Percentiles rank a stretch among this genome's conserved stretches.
Evolutionary conservation across 2,797 vertebrate species (phyloP).

Genomic region (Alosa sapidissima): DNA sequence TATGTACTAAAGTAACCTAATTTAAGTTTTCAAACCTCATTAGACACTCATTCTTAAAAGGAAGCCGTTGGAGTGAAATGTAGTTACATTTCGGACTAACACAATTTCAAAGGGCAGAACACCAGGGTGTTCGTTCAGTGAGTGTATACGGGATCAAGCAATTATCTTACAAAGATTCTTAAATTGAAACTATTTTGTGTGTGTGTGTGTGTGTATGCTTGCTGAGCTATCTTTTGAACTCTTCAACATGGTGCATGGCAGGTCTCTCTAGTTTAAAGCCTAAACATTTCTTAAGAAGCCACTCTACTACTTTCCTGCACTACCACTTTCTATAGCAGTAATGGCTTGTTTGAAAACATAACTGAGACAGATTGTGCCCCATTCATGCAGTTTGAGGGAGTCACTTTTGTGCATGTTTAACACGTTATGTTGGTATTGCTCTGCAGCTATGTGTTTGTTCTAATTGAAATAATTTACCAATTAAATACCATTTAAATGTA

Average conservation of each 20-base stretch:
- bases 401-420: too few species aligned
- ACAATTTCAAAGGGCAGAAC: conserved; percentile 3
- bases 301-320: not conserved
- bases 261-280: not conserved
- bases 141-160: not conserved
- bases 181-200: too few species aligned
- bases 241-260: not conserved
- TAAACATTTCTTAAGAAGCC: not conserved
- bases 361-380: too few species aligned
- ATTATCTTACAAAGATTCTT: not conserved
- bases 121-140: not conserved
- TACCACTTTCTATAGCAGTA: not conserved
- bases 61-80: conserved; percentile 1
- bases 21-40: not conserved
- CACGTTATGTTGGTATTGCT: too few species aligned
- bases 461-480: too few species aligned
- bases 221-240: not conserved
- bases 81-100: not conserved
- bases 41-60: not conserved
- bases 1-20: not conserved
- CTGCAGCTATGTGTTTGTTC: too few species aligned
- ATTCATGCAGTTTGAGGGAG: too few species aligned
- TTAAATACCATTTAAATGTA: too few species aligned
- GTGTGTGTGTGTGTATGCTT: not conserved
- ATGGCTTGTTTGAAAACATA: not conserved